Base-by-base conservation (phyloP, 2,888 invertebrate genomes). In the Philereme vetulata region DNA sequence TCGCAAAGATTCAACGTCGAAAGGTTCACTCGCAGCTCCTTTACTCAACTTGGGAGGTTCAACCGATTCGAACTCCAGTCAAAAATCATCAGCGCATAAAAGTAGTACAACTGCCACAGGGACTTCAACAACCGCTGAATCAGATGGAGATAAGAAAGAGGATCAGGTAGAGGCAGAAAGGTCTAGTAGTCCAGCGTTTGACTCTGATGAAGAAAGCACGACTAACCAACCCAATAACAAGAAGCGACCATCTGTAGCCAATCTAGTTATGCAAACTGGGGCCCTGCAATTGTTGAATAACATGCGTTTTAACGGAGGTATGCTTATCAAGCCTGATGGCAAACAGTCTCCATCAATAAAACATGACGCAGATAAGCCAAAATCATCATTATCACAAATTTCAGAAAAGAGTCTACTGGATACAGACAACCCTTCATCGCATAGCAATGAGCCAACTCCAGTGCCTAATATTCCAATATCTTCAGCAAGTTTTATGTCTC, bases 101-200 rank as follows among this genome's bases (percentile, higher is more conserved):
- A 93, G 93, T 58, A 93, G 93, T 68, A 90, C 90, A 4, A 93
- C 93, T 33, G 94, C 83, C 1, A 94, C 93, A n/a, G 93, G 92
- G 4, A 93, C 93, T 4, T 93, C 93, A 2, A 93, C 93, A n/a
- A 93, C 93, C 35, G 90, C 77, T 44, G 91, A 91, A 70, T 90
- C 90, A 9, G 89, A 93, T 59, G 84, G 82, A 53, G 91, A 92
- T 46, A 93, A 88, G 65, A 92, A 84, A 77, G 88, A 92, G 78
- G 88, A 87, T 69, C 91, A 90, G 67, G 87, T 92, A 7, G 94
- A 95, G 77, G 93, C 94, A 43, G 95, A 97, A 80, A 93, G 98
- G 45, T 98, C 98, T 0, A 98, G 98, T 76, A 98, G 98, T 81
- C 95, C 97, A 0, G 97, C 97, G 0, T 98, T 98, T 80, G 98